A percentile compares a stretch with the other conserved stretches of the same genome.
These are phyloP conservation scores for Drosophila albomicans DNA, from an alignment of 1,140 invertebrate genomes.

Conservation along the genomic window DNA sequence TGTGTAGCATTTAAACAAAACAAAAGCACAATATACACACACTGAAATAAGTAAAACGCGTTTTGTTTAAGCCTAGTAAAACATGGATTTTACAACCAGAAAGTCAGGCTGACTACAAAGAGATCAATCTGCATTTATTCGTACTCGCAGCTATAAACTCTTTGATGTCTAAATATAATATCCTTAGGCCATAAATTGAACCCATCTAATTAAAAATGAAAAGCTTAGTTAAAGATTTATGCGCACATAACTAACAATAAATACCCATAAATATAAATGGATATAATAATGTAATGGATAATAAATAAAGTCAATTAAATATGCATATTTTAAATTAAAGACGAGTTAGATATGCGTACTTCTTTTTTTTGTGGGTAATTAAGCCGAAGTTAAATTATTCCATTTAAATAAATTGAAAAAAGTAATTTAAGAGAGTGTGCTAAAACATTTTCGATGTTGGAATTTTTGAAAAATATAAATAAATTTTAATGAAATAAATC, in stretches of 20 bases:
- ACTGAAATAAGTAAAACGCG: constrained; percentile 28
- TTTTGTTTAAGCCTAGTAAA: constrained; percentile 25
- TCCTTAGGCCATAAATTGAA: background rate
- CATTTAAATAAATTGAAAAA: too few species aligned
- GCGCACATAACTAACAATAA: background rate
- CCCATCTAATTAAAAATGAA: background rate
- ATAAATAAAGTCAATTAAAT: background rate
- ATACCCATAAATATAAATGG: background rate
- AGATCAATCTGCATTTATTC: background rate
- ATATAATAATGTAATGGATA: background rate
- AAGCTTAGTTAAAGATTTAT: background rate
- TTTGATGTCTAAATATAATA: too few species aligned
- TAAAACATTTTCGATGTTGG: background rate
- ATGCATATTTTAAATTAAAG: too few species aligned
- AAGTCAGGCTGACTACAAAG: background rate
- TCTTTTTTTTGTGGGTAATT: too few species aligned
- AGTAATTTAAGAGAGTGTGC: too few species aligned
- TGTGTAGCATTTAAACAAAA: constrained; percentile 32
- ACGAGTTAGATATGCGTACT: too few species aligned
- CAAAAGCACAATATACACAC: constrained; percentile 13
- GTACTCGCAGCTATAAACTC: too few species aligned
- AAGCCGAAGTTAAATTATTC: too few species aligned
- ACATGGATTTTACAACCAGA: background rate
- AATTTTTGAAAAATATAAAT: too few species aligned
- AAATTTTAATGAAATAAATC: too few species aligned